Percentiles rank a stretch among this genome's conserved stretches.
These are phyloP conservation scores for Ceratina calcarata DNA, from an alignment of 1,140 invertebrate genomes.

Conservation along the genomic window DNA sequence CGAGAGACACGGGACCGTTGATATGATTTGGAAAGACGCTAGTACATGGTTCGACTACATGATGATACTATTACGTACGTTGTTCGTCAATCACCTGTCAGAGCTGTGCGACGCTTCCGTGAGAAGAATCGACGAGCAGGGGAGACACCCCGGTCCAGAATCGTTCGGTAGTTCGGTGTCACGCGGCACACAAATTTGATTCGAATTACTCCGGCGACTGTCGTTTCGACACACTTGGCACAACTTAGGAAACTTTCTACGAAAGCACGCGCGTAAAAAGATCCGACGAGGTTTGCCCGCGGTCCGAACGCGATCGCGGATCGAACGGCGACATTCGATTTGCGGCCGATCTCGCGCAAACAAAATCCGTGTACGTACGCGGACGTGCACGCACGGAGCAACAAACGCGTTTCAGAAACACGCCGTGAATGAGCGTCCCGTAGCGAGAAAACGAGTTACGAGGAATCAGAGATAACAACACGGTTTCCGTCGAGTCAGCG, in stretches of 20 bases:
- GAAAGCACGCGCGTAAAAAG: constrained; percentile 45
- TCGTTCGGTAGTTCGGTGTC: constrained; percentile 1
- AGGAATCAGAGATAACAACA: constrained; percentile 22
- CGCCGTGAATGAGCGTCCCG: constrained; percentile 2
- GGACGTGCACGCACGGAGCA: background rate
- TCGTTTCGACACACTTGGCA: constrained; percentile 44
- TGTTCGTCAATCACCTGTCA: constrained; percentile 7
- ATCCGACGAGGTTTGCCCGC: background rate
- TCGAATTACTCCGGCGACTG: background rate
- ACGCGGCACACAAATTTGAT: constrained; percentile 32
- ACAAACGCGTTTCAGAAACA: background rate
- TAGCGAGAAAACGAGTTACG: background rate
- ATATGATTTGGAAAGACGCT: too few species aligned
- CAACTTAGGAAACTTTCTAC: constrained; percentile 43
- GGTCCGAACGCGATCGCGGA: constrained; percentile 4
- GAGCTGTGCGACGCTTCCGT: constrained; percentile 2
- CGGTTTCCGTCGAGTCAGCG: constrained; percentile 28
- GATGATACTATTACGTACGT: constrained; percentile 48
- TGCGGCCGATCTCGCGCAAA: constrained; percentile 17
- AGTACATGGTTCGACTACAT: too few species aligned
- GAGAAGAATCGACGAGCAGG: constrained; percentile 1
- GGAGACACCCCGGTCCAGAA: background rate
- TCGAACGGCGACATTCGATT: constrained; percentile 40
- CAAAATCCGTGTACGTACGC: background rate
- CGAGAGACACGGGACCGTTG: too few species aligned